Base-by-base conservation (phyloP, 2,797 vertebrate species). In the Rhynchotus rufescens region DNA sequence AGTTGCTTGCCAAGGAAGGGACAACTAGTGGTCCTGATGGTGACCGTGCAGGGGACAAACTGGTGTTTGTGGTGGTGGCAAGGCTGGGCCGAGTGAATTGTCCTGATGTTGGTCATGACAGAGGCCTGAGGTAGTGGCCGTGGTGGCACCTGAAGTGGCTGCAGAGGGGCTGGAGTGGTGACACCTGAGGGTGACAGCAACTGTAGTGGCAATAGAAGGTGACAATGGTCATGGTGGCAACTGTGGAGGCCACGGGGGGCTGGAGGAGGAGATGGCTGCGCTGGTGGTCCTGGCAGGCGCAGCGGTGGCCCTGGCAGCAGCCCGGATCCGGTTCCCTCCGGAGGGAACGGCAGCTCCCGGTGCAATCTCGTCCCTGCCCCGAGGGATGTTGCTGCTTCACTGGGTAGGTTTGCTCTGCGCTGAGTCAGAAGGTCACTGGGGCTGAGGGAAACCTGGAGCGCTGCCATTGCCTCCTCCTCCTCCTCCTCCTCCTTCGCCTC, bases 381-480 rank as follows among this genome's bases (percentile, higher is more conserved):
- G 8, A 56, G 88, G 96, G 92, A 92, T 62, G 82, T 76, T 92
- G 92, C 93, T 3, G 84, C 64, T 88, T 94, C 89, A 67, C 66
- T 83, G 82, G 85, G 86, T 86, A 61, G 49, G 92, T 80, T 89
- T 86, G 95, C 82, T 80, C 95, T 71, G 38, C 90, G 84, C 96
- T 96, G 96, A 97, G 94, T 97, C 98, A 98, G 95, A 97, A 96
- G 97, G 96, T 96, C 95, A 93, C 88, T 54, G 95, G 88, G 94
- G 93, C 94, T 76, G 94, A 95, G 95, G 93, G 82, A 93, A 80
- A 47, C 66, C 86, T 93, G 85, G 90, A 92, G 80, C 16, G 22
- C 20, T 1, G 93, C 92, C 92, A 92, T 22, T 22, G 11, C 47
- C 16, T 15, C 42, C 42, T 74, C 10, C 28, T 0, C 72, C 81